Base-by-base conservation (phyloP, 1,140 invertebrate genomes). In the Homarus americanus region DNA sequence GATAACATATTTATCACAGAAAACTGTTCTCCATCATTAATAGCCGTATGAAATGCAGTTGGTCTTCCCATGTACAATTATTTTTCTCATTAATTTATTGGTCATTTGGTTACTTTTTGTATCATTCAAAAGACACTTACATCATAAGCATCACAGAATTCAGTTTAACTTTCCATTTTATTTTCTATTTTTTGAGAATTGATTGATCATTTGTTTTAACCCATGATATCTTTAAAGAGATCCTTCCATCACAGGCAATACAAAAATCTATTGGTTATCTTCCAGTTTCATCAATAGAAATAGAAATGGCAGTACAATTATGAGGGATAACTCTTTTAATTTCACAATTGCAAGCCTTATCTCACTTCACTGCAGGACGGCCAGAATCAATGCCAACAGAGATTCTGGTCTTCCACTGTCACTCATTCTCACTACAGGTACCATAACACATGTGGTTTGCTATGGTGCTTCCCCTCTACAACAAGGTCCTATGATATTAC, bases 1-100 rank as follows among this genome's bases (percentile, higher is more conserved):
- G 36, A 32, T 83, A 83, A n/a, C n/a, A 40, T 40, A 28, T 79
- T 79, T 83, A 83, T 83, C 82, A 83, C 82, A 83, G 82, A 63
- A 83, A 72, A 63, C 82, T 69, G 12, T 83, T 63, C 82, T 66
- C 63, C 82, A 69, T 53, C 82, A 83, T 40, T 83, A 69, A 36
- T n/a, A n/a, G n/a, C n/a, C 82, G 58, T 69, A 58, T 24, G 24
- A 58, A 20, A 58, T 20, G 12, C 15, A 15, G 24, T 15, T 58
- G 17, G 12, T 4, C 12, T 20, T 58, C 20, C 1, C 53, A 58
- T 58, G 20, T 79, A 40, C 40, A 66, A 66, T 69, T 32, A 34
- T 69, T 79, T 66, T 36, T 32, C 12, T 24, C 38, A 63, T 2
- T 53, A n/a, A 38, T 17, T 53, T 1, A 63, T 63, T 63, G 32